These are phyloP conservation scores for Aviceda subcristata DNA, from an alignment of 2,113 vertebrate species.

Conservation along the genomic window DNA sequence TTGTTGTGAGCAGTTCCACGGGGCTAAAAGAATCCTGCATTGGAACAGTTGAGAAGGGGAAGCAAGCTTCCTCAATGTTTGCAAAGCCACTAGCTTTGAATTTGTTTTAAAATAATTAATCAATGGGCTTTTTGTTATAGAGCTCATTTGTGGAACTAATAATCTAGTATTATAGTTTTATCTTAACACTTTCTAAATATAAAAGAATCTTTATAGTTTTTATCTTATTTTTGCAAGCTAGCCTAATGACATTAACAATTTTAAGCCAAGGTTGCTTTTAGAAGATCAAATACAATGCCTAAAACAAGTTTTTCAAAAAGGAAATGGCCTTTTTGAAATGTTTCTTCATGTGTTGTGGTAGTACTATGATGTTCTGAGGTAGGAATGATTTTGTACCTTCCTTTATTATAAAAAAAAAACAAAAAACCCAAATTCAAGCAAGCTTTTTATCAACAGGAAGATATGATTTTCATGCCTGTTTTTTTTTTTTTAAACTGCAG, in stretches of 20 bases:
- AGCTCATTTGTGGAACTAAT: not conserved
- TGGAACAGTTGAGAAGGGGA: not conserved
- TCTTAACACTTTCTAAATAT: not conserved
- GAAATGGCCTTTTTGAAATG: not conserved
- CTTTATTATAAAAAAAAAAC: not conserved
- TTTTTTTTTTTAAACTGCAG: not conserved
- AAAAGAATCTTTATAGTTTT: not conserved
- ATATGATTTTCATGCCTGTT: accelerated
- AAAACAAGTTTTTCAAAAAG: not conserved
- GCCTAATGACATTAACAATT: not conserved
- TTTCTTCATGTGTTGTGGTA: not conserved
- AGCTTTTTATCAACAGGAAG: not conserved
- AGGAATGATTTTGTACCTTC: not conserved
- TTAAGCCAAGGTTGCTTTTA: not conserved
- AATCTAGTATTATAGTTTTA: not conserved
- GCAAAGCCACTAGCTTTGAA: not conserved
- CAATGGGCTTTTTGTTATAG: not conserved
- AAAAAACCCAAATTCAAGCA: accelerated
- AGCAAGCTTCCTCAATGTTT: not conserved
- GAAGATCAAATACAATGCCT: not conserved
- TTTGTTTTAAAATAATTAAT: not conserved
- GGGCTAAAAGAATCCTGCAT: accelerated
- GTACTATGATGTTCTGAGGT: not conserved
- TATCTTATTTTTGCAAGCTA: not conserved
- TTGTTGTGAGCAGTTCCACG: not conserved